Conservation (phyloP, 2,113 vertebrate species). For the Siphamia tubifer region DNA sequence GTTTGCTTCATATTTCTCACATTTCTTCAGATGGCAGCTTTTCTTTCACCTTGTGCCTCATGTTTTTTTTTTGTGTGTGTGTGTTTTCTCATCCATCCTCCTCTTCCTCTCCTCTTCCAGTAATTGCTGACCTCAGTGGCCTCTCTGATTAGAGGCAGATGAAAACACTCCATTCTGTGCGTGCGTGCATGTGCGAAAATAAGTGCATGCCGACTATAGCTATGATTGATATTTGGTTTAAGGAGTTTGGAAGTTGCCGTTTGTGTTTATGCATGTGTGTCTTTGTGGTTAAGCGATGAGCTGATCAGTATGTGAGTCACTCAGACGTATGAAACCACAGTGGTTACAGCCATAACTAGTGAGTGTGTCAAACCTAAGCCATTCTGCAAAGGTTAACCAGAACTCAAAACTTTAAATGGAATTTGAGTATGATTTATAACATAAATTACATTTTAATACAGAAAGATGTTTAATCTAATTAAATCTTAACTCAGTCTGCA, state of each 20-base stretch:
- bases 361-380: slow-evolving; percentile 26
- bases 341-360: slow-evolving; percentile 49
- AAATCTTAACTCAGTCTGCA: slow-evolving; percentile 37
- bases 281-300: slow-evolving; percentile 59
- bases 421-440: slow-evolving; percentile 35
- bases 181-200: background rate
- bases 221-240: slow-evolving; percentile 52
- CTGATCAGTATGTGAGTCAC: slow-evolving; percentile 58
- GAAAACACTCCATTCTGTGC: slow-evolving; percentile 21
- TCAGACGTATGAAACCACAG: slow-evolving; percentile 49
- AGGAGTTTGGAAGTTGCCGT: slow-evolving; percentile 46
- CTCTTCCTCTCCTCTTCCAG: slow-evolving; percentile 46
- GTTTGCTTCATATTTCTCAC: slow-evolving; percentile 12
- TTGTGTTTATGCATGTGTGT: slow-evolving; percentile 18
- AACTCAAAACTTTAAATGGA: slow-evolving; percentile 27
- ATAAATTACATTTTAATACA: slow-evolving; percentile 39
- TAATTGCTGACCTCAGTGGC: slow-evolving; percentile 58
- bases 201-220: background rate
- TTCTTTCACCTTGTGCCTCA: background rate
- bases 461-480: slow-evolving; percentile 47
- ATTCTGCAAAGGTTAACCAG: slow-evolving; percentile 25
- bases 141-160: slow-evolving; percentile 64
- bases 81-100: slow-evolving; percentile 13
- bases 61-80: background rate
- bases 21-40: slow-evolving; percentile 6